Conservation (phyloP, 2,888 invertebrate genomes). For the Dolichopus griseipennis region DNA sequence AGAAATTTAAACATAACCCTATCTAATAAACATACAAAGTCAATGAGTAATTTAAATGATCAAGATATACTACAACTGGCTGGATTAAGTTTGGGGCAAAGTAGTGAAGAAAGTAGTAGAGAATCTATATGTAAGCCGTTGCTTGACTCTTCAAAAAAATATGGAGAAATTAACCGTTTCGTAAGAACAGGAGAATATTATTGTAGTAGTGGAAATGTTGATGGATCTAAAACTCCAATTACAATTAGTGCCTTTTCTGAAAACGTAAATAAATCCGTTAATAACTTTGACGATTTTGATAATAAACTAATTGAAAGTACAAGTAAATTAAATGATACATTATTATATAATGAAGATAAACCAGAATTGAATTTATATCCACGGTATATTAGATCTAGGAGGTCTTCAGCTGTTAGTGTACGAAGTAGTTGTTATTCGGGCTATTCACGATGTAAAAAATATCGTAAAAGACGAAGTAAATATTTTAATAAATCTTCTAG, state of each 20-base stretch:
- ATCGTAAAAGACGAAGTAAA: constrained; percentile 34
- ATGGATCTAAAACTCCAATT: background rate
- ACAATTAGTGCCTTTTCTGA: background rate
- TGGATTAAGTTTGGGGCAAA: constrained; percentile 51
- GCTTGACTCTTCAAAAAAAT: constrained; percentile 38
- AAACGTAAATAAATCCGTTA: background rate
- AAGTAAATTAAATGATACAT: background rate
- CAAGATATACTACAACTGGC: constrained; percentile 53
- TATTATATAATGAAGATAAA: background rate
- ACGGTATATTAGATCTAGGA: constrained; percentile 38
- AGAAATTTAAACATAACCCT: constrained; percentile 21
- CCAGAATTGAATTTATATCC: constrained; percentile 10
- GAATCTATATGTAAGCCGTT: constrained; percentile 37
- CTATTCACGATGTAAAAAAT: constrained; percentile 36
- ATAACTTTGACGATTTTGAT: background rate
- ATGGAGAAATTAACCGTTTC: constrained; percentile 43
- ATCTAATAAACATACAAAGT: constrained; percentile 35
- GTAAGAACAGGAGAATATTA: constrained; percentile 44
- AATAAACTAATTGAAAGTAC: background rate
- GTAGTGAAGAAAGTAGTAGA: constrained; percentile 43
- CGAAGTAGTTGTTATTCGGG: constrained; percentile 41
- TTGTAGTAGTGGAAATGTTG: constrained; percentile 18
- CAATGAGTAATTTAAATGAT: constrained; percentile 43
- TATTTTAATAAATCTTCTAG: constrained; percentile 27
- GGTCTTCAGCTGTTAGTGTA: constrained; percentile 41